Evolutionary conservation across 2,888 invertebrate species (phyloP).

Genomic region (Brachyopa scutellaris): DNA sequence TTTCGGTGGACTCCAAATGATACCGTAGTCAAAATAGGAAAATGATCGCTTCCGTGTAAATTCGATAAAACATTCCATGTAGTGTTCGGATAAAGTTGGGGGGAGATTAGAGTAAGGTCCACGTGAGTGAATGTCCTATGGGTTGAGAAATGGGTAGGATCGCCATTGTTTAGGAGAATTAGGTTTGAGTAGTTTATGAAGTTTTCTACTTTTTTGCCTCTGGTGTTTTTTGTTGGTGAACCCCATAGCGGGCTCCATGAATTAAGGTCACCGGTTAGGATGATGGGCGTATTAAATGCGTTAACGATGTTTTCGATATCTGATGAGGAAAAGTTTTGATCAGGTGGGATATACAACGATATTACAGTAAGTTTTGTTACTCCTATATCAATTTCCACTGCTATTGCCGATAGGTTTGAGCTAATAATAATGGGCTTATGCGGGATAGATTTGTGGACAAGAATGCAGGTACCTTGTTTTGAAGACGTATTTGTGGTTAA

Average conservation of each 20-base stretch:
- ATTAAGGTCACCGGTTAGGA: conserved; percentile 23
- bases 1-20: too few species aligned
- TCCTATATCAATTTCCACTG: background rate
- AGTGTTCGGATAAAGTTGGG: background rate
- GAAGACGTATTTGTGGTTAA: too few species aligned
- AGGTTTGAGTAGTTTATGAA: too few species aligned
- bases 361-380: conserved; percentile 8
- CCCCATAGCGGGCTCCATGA: conserved; percentile 18
- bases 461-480: conserved; percentile 6
- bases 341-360: conserved; percentile 14
- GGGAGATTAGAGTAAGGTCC: background rate
- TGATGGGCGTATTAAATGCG: background rate
- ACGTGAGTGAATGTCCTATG: background rate
- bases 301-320: background rate
- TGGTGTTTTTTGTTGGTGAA: background rate
- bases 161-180: conserved; percentile 10
- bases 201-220: conserved; percentile 3
- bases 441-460: conserved; percentile 23
- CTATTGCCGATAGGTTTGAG: background rate
- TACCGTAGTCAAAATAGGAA: too few species aligned
- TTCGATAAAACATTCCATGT: background rate
- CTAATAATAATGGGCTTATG: conserved; percentile 4
- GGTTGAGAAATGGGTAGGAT: conserved; percentile 34
- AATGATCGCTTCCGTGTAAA: background rate
- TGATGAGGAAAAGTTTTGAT: background rate